Conservation (phyloP, 1,140 invertebrate species). For the Euwallacea fornicatus region DNA sequence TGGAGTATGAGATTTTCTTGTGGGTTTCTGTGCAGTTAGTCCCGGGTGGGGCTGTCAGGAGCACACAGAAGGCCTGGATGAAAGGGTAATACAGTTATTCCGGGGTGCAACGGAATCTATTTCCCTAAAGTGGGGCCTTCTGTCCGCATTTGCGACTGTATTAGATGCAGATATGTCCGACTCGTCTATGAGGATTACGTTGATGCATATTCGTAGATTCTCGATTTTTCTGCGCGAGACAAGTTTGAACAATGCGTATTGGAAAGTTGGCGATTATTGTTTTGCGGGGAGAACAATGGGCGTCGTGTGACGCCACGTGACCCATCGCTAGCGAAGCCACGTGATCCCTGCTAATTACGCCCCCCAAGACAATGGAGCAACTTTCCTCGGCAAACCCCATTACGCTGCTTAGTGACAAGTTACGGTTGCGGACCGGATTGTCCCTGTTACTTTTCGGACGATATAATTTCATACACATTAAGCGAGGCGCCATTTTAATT, state of each 20-base stretch:
- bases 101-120: slow-evolving; percentile 29
- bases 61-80: slow-evolving; percentile 19
- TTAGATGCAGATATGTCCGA: slow-evolving; percentile 18
- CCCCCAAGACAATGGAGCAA: too few relatives aligned
- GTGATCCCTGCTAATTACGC: too few relatives aligned
- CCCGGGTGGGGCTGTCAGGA: slow-evolving; percentile 10
- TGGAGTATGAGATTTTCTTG: too few relatives aligned
- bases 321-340: too few relatives aligned
- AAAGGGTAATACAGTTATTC: slow-evolving; percentile 36
- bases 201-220: too few relatives aligned
- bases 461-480: slow-evolving; percentile 39
- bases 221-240: too few relatives aligned
- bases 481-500: slow-evolving; percentile 37
- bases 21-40: background rate
- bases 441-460: slow-evolving; percentile 30
- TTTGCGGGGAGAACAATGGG: too few relatives aligned
- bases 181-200: background rate
- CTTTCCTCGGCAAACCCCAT: too few relatives aligned
- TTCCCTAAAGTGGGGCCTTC: slow-evolving; percentile 29
- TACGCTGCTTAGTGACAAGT: too few relatives aligned
- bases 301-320: too few relatives aligned
- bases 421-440: slow-evolving; percentile 3
- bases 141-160: slow-evolving; percentile 22
- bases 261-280: too few relatives aligned
- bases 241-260: too few relatives aligned